Evolutionary conservation across 2,888 invertebrate genomes (phyloP).

Genomic region (Petrophora chlorosata): DNA sequence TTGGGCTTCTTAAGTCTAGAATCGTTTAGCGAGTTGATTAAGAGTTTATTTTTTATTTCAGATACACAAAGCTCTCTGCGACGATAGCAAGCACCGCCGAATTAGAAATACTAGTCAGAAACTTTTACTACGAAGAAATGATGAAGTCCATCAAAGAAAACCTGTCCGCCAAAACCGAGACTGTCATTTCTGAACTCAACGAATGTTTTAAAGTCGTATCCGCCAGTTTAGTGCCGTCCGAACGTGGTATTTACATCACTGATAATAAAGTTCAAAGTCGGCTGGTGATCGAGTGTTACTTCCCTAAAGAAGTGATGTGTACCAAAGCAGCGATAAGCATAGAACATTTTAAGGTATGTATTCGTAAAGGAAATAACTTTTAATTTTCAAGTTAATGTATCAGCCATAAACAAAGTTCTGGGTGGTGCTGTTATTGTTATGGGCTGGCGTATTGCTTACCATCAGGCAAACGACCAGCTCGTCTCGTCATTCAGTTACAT

Average conservation of each 20-base stretch:
- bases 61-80: conserved; percentile 90
- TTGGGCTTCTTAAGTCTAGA: not conserved
- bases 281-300: conserved; percentile 68
- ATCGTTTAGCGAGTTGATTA: not conserved
- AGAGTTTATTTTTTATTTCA: conserved; percentile 50
- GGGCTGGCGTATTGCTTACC: no score
- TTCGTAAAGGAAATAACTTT: not conserved
- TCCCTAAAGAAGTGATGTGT: conserved; percentile 87
- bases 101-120: conserved; percentile 89
- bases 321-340: conserved; percentile 86
- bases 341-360: conserved; percentile 60
- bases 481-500: no score
- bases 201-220: conserved; percentile 83
- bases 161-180: conserved; percentile 67
- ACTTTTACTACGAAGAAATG: conserved; percentile 93
- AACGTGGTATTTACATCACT: conserved; percentile 77
- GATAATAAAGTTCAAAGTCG: conserved; percentile 73
- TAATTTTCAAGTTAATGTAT: no score
- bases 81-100: conserved; percentile 90
- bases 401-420: no score
- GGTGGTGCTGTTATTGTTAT: no score
- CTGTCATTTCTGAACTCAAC: conserved; percentile 80
- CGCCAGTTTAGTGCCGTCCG: conserved; percentile 80
- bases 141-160: conserved; percentile 85
- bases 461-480: no score